phyloP scores from a whole-genome alignment of 2,797 vertebrate species.

The Danio aesculapii region DNA sequence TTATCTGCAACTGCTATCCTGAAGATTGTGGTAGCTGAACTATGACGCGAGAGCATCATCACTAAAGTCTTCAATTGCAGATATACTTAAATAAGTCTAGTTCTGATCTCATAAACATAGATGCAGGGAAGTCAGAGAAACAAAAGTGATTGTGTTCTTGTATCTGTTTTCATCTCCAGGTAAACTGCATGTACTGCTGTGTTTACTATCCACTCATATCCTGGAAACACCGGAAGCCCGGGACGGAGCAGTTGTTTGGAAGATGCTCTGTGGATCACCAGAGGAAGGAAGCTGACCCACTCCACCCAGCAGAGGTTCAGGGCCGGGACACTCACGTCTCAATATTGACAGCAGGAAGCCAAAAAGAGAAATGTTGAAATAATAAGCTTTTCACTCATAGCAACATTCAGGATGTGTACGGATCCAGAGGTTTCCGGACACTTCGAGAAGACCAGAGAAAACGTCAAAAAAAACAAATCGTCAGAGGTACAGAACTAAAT shows the following conservation, averaged over 20 bases:
- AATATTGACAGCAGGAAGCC: constrained; percentile 68
- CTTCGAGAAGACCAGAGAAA: background rate
- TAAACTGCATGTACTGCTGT: constrained; percentile 44
- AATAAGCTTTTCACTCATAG: constrained; percentile 48
- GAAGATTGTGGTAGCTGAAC: background rate
- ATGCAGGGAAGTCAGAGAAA: constrained; percentile 62
- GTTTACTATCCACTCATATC: constrained; percentile 65
- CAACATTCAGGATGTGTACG: constrained; percentile 63
- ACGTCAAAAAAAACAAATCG: too few species aligned
- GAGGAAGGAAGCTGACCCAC: constrained; percentile 71
- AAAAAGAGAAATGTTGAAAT: constrained; percentile 60
- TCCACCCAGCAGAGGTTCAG: constrained; percentile 64
- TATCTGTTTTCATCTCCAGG: constrained; percentile 62
- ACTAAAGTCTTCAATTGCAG: too few species aligned
- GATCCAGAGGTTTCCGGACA: constrained; percentile 41
- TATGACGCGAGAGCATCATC: too few species aligned
- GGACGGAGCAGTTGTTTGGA: constrained; percentile 42
- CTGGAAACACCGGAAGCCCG: constrained; percentile 8
- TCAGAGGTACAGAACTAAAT: background rate
- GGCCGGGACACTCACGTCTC: constrained; percentile 37
- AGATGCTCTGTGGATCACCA: constrained; percentile 26
- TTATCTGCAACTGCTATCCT: background rate
- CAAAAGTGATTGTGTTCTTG: constrained; percentile 60
- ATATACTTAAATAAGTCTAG: background rate
- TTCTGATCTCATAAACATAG: constrained; percentile 50